Evolutionary conservation across 2,797 vertebrate genomes (phyloP).

Genomic region (Hypotaenidia philippensis): DNA sequence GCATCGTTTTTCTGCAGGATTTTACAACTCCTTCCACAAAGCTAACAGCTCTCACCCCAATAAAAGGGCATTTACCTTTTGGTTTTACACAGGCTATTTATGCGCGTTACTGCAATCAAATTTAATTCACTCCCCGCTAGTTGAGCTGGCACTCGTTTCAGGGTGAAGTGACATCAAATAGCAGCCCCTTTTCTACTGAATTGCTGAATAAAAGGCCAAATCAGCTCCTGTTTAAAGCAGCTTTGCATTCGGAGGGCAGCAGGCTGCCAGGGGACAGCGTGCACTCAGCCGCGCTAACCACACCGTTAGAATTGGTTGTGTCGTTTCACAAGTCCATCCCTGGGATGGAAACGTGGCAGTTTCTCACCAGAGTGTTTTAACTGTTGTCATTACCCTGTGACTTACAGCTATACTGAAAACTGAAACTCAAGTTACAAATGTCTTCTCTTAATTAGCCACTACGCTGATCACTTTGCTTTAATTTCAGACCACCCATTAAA

Average conservation of each 20-base stretch:
- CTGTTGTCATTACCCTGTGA: neutral
- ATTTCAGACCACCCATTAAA: slow-evolving; percentile 1
- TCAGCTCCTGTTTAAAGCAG: neutral
- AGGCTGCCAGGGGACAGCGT: neutral
- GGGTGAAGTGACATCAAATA: neutral
- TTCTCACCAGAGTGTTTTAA: neutral
- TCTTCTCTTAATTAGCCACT: slow-evolving; percentile 34
- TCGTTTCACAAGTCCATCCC: neutral
- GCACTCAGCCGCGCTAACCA: neutral
- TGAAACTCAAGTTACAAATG: neutral
- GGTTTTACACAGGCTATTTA: neutral
- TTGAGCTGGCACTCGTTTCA: slow-evolving; percentile 23
- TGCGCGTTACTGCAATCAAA: slow-evolving; percentile 14
- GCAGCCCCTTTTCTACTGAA: neutral
- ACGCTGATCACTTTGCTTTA: neutral
- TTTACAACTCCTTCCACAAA: neutral
- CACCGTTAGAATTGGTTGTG: neutral
- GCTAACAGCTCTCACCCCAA: neutral
- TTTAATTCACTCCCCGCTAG: slow-evolving; percentile 54
- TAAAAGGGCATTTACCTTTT: slow-evolving; percentile 19
- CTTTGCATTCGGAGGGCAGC: neutral
- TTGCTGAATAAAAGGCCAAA: slow-evolving; percentile 7
- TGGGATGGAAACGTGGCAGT: neutral
- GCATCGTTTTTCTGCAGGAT: neutral
- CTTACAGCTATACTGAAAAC: neutral